These are phyloP conservation scores for Drosophila antonietae DNA, from an alignment of 2,888 invertebrate species.

Conservation along the genomic window DNA sequence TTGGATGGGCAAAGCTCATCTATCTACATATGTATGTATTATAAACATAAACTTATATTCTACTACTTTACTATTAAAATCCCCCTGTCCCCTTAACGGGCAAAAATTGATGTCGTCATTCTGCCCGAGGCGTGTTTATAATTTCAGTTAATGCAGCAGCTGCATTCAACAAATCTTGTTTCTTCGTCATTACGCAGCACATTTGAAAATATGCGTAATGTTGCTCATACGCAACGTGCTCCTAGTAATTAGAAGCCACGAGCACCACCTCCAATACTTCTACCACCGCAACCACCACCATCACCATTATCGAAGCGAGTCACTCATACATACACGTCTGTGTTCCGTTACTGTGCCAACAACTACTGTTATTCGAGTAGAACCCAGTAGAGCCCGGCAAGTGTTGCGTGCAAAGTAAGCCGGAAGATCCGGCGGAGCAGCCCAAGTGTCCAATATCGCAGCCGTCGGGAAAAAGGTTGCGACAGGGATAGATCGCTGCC, in stretches of 20 bases:
- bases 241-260: conserved; percentile 53
- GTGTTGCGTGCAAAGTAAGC: conserved; percentile 28
- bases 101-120: conserved; percentile 75
- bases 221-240: conserved; percentile 67
- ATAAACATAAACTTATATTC: conserved; percentile 50
- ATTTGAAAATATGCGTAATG: conserved; percentile 43
- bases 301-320: conserved; percentile 2
- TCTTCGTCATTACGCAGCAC: conserved; percentile 25
- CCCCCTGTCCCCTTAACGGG: conserved; percentile 21
- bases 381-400: neutral
- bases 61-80: conserved; percentile 6
- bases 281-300: conserved; percentile 7
- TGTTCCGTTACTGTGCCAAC: conserved; percentile 64
- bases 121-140: conserved; percentile 39
- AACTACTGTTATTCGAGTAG: conserved; percentile 21
- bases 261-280: conserved; percentile 6
- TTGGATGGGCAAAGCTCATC: conserved; percentile 13
- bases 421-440: conserved; percentile 45
- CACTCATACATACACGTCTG: conserved; percentile 65
- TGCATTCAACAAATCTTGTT: conserved; percentile 24
- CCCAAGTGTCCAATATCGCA: conserved; percentile 77
- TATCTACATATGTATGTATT: conserved; percentile 24
- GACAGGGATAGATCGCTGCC: conserved; percentile 80
- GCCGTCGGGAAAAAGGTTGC: conserved; percentile 81
- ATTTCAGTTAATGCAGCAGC: conserved; percentile 44